Evolutionary conservation across 1,140 invertebrate species (phyloP), one percentile per base, ranked within the genome.

Genomic region (Amyelois transitella): DNA sequence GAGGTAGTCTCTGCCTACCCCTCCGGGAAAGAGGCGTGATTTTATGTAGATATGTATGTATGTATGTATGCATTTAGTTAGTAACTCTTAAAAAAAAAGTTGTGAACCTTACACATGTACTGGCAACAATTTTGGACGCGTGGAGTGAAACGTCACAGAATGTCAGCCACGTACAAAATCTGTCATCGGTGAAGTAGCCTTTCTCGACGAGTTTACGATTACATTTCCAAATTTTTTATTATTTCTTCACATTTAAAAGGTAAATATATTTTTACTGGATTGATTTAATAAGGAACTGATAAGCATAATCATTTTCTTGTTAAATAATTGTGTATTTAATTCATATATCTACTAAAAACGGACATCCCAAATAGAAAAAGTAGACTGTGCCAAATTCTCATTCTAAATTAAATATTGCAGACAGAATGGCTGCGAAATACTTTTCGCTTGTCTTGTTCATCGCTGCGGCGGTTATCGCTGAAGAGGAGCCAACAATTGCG

Each of bases 401-500:
- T 50, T 50, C 53, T 58, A 20, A 59, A 60, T 62, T 70, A 66
- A 22, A 57, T 43, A 68, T 87, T 81, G 63, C 79, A 83, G 81
- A 70, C 64, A 85, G 62, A 78, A 88, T 88, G 80, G 69, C 78
- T 51, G 66, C 77, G 6, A 87, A 82, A 79, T 55, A 84, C 45
- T 50, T 88, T 50, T 73, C 79, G 7, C 25, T 88, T 19, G 57
- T 88, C 18, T 71, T 87, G 32, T 65, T 90, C 18, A 58, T 90
- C 21, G 73, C 82, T 7, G 76, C 78, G 12, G 80, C 81, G 43
- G 76, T 78, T 48, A 73, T 82, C 32, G 89, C 91, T 28, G 93
- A 94, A 52, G 94, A 95, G 67, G 92, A 93, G 62, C 90, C 90
- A 22, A 77, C 91, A 48, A 89, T 91, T 50, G 94, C 95, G 14